Conservation (phyloP, 1,140 invertebrate genomes). For the Homalodisca vitripennis region DNA sequence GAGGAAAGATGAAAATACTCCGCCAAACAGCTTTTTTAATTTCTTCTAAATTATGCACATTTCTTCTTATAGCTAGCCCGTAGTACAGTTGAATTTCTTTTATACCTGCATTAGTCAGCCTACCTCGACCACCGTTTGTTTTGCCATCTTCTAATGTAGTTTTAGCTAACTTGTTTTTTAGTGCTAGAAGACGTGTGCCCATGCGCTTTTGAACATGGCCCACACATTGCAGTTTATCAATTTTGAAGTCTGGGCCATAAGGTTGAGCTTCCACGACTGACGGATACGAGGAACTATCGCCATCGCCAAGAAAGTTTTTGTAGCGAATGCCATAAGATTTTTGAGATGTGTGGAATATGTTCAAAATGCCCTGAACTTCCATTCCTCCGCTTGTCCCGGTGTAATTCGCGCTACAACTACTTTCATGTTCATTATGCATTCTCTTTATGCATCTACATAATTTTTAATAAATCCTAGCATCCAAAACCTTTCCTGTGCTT, state of each 20-base stretch:
- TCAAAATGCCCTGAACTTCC: constrained; percentile 31
- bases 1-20: no score
- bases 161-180: constrained; percentile 26
- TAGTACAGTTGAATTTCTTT: no score
- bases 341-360: constrained; percentile 34
- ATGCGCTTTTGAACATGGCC: constrained; percentile 33
- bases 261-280: constrained; percentile 35
- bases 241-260: constrained; percentile 34
- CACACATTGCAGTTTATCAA: constrained; percentile 37
- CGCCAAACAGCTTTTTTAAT: no score
- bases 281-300: constrained; percentile 32
- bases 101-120: constrained; percentile 17
- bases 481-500: constrained; percentile 32
- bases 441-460: constrained; percentile 30
- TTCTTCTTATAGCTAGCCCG: no score
- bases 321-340: constrained; percentile 32
- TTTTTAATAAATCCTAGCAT: constrained; percentile 32
- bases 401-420: constrained; percentile 38
- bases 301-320: constrained; percentile 37
- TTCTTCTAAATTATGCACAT: no score
- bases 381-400: constrained; percentile 38
- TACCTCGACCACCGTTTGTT: constrained; percentile 11
- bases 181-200: constrained; percentile 25
- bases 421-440: constrained; percentile 22
- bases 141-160: constrained; percentile 12